phyloP scores from a whole-genome alignment of 2,113 vertebrate species.

The Cairina moschata region DNA sequence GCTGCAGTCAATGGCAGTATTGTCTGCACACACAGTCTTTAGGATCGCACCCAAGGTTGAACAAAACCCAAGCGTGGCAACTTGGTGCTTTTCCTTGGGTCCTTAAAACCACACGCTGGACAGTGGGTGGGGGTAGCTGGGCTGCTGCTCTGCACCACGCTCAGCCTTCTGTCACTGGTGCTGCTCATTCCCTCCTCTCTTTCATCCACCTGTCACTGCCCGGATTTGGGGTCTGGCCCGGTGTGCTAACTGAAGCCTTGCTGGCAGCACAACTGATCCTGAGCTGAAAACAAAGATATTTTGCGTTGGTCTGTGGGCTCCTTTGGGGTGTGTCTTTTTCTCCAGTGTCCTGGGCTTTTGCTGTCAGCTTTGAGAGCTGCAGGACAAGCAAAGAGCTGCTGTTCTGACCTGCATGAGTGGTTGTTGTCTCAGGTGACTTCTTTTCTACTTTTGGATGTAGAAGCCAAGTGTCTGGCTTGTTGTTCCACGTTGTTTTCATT shows the following conservation, averaged over 20 bases:
- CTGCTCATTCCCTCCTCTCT: neutral
- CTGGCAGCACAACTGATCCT: rapidly evolving
- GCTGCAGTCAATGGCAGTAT: neutral
- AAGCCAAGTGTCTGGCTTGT: neutral
- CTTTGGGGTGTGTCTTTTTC: neutral
- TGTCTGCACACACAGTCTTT: neutral
- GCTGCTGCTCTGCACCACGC: neutral
- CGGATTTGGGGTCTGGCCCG: rapidly evolving
- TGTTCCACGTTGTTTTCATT: neutral
- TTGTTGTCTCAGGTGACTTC: neutral
- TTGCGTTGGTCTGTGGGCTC: rapidly evolving
- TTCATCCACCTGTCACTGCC: neutral
- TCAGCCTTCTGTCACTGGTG: neutral
- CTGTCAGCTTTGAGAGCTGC: neutral
- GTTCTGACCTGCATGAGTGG: neutral
- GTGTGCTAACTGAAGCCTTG: neutral
- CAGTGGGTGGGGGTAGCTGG: neutral
- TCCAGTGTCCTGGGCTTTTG: neutral
- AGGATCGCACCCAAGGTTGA: neutral
- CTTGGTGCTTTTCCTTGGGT: neutral
- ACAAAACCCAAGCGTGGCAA: neutral
- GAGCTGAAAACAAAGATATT: neutral
- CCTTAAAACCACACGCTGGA: neutral
- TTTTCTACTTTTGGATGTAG: neutral
- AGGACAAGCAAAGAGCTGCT: neutral